Evolutionary conservation across 1,140 invertebrate genomes (phyloP).

Genomic region (Harlomillsia oculata): DNA sequence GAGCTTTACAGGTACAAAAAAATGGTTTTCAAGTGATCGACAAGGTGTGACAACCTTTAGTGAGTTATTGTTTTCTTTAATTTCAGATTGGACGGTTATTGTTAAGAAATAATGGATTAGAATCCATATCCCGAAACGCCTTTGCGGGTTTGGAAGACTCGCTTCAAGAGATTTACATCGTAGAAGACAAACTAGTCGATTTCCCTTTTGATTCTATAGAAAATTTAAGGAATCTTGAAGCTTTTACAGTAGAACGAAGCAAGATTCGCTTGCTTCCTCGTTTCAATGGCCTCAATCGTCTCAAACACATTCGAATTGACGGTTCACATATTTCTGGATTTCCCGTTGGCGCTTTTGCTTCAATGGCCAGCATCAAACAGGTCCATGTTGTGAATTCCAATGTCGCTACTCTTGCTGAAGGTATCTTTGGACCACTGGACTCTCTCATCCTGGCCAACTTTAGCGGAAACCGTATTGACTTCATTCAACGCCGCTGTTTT

Average conservation of each 20-base stretch:
- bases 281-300: slow-evolving; percentile 37
- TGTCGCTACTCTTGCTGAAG: slow-evolving; percentile 57
- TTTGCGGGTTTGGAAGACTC: slow-evolving; percentile 59
- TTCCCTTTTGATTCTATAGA: slow-evolving; percentile 65
- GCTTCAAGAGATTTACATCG: slow-evolving; percentile 68
- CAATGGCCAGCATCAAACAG: slow-evolving; percentile 61
- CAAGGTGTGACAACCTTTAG: background rate
- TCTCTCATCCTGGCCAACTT: slow-evolving; percentile 63
- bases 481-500: slow-evolving; percentile 66
- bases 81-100: slow-evolving; percentile 51
- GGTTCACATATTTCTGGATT: slow-evolving; percentile 58
- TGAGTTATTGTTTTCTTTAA: background rate
- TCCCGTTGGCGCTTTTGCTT: slow-evolving; percentile 58
- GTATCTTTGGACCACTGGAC: slow-evolving; percentile 61
- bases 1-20: slow-evolving; percentile 52
- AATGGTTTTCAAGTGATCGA: background rate
- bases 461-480: slow-evolving; percentile 62
- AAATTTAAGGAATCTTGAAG: slow-evolving; percentile 63
- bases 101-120: slow-evolving; percentile 69
- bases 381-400: slow-evolving; percentile 58
- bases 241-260: slow-evolving; percentile 50
- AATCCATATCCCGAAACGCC: slow-evolving; percentile 69
- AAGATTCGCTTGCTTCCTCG: slow-evolving; percentile 31
- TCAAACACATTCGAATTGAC: slow-evolving; percentile 48
- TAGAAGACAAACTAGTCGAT: slow-evolving; percentile 66